These are phyloP conservation scores for Ectobius pallidus DNA, from an alignment of 2,888 invertebrate genomes.

Conservation along the genomic window DNA sequence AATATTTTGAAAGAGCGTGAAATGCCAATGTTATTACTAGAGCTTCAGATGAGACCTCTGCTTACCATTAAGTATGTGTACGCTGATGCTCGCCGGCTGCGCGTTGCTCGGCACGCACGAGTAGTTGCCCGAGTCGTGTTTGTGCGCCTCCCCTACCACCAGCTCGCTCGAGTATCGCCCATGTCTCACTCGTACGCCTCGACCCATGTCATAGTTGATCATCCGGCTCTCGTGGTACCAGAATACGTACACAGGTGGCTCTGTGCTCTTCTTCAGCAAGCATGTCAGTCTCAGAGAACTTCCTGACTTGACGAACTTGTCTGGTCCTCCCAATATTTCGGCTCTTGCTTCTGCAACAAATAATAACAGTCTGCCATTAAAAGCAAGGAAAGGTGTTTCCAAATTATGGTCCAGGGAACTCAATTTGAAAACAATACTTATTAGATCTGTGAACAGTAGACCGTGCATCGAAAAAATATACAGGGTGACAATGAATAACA, in stretches of 20 bases:
- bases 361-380: too few relatives aligned
- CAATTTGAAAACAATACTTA: too few relatives aligned
- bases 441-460: too few relatives aligned
- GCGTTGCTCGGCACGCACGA: constrained; percentile 82
- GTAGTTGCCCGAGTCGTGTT: constrained; percentile 77
- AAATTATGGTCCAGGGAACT: too few relatives aligned
- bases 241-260: constrained; percentile 53
- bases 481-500: too few relatives aligned
- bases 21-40: too few relatives aligned
- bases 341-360: constrained; percentile 51
- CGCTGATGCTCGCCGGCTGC: constrained; percentile 73
- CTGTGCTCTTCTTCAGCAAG: constrained; percentile 51
- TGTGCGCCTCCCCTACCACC: constrained; percentile 59
- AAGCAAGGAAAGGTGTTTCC: too few relatives aligned
- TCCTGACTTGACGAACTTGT: constrained; percentile 54
- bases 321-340: constrained; percentile 53
- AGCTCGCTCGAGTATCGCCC: constrained; percentile 58
- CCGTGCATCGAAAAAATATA: too few relatives aligned
- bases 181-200: constrained; percentile 56
- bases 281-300: constrained; percentile 53
- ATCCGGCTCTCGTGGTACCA: constrained; percentile 57
- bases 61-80: constrained; percentile 66
- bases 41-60: too few relatives aligned
- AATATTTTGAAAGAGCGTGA: too few relatives aligned
- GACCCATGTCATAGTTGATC: constrained; percentile 55